phyloP scores from a whole-genome alignment of 2,797 vertebrate species.

The Hipposideros larvatus region DNA sequence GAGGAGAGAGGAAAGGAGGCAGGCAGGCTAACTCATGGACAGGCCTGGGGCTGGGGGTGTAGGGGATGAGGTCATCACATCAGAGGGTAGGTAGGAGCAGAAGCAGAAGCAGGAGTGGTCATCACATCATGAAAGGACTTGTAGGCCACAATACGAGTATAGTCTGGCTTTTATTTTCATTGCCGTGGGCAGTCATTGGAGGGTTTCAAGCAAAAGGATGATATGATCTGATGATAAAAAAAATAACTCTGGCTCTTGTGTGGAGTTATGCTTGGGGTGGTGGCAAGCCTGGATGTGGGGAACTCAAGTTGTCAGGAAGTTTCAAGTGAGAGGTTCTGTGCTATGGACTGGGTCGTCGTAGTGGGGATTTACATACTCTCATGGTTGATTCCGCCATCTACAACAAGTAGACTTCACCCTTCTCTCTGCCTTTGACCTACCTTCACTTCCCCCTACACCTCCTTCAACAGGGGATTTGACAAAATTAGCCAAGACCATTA shows the following conservation, averaged over 20 bases:
- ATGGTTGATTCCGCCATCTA: not conserved
- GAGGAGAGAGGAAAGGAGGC: accelerated
- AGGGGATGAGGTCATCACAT: not conserved
- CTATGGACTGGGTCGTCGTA: not conserved
- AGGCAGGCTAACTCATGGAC: not conserved
- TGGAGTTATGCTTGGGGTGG: not conserved
- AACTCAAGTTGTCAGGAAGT: not conserved
- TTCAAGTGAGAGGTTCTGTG: not conserved
- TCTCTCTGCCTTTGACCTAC: not conserved
- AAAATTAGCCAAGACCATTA: not conserved
- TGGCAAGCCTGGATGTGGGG: not conserved
- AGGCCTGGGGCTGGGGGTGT: not conserved
- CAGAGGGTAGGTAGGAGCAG: not conserved
- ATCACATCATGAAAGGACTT: not conserved
- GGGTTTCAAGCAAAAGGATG: not conserved
- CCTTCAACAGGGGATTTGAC: not conserved
- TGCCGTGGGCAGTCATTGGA: not conserved
- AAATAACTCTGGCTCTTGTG: not conserved
- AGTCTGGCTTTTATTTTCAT: not conserved
- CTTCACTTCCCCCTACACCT: not conserved
- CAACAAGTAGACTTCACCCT: not conserved
- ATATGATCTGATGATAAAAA: not conserved
- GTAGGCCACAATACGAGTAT: not conserved
- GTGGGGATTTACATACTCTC: not conserved
- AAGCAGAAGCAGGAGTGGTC: not conserved